A percentile compares a stretch with the other conserved stretches of the same genome.
Conservation (phyloP, 2,797 vertebrate genomes). For the Falco naumanni region DNA sequence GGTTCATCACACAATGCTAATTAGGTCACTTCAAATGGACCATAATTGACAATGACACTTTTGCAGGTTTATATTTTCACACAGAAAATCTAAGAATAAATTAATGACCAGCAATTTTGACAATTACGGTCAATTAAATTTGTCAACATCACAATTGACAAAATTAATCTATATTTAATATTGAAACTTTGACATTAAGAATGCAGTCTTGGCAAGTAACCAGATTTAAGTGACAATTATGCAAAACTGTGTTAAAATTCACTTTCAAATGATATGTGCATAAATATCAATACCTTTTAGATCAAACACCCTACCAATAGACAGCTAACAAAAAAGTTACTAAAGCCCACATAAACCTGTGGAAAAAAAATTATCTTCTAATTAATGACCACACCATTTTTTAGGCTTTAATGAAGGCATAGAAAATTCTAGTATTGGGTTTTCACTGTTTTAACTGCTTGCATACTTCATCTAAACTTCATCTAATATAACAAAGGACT, state of each 20-base stretch:
- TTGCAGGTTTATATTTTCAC: slow-evolving; percentile 80
- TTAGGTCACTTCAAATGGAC: slow-evolving; percentile 82
- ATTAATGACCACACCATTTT: background rate
- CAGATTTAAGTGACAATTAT: slow-evolving; percentile 13
- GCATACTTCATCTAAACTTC: background rate
- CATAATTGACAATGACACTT: slow-evolving; percentile 87
- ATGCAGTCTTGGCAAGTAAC: slow-evolving; percentile 9
- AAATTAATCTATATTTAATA: slow-evolving; percentile 69
- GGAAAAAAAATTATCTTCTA: background rate
- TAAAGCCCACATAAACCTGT: background rate
- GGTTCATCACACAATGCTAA: slow-evolving; percentile 85
- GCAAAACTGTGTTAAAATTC: background rate
- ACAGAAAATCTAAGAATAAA: slow-evolving; percentile 81
- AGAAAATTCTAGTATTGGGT: background rate
- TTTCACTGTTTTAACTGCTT: background rate
- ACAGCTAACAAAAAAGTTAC: background rate
- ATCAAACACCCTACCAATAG: background rate
- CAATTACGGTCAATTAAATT: slow-evolving; percentile 88
- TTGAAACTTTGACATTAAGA: slow-evolving; percentile 52
- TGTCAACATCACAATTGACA: slow-evolving; percentile 73
- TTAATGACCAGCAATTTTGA: slow-evolving; percentile 88
- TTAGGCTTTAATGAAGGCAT: background rate
- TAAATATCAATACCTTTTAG: background rate
- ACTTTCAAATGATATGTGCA: background rate
- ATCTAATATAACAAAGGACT: background rate